Evolutionary conservation across 2,888 invertebrate genomes (phyloP).

Genomic region (Pedicia rivosa): DNA sequence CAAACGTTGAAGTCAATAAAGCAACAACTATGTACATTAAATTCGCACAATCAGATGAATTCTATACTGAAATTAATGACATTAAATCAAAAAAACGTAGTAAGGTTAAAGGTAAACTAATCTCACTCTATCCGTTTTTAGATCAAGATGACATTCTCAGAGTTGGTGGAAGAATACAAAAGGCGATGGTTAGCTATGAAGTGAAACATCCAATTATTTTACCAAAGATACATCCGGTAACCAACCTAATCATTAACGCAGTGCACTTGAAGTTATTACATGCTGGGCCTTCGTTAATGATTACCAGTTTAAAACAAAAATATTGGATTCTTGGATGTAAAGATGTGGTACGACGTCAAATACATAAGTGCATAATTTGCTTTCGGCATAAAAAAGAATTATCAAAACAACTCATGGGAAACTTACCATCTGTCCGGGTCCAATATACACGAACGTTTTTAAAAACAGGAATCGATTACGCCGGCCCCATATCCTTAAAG

Average conservation of each 20-base stretch:
- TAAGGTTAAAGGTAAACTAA: conserved; percentile 3
- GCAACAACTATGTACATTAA: too few species aligned
- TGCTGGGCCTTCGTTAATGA: conserved; percentile 11
- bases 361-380: conserved; percentile 9
- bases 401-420: conserved; percentile 13
- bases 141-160: conserved; percentile 13
- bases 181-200: conserved; percentile 8
- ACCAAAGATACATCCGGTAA: conserved; percentile 10
- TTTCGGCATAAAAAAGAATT: background rate
- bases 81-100: too few species aligned
- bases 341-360: conserved; percentile 3
- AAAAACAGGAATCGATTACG: conserved; percentile 12
- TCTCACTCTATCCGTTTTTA: conserved; percentile 10
- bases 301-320: conserved; percentile 10
- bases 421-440: conserved; percentile 12
- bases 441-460: conserved; percentile 9
- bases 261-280: conserved; percentile 10
- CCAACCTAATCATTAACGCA: background rate
- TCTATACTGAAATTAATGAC: too few species aligned
- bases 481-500: conserved; percentile 12
- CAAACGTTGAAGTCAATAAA: too few species aligned
- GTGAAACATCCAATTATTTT: conserved; percentile 14
- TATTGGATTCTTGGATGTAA: conserved; percentile 13
- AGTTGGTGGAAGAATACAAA: conserved; percentile 15
- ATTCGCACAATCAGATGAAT: too few species aligned